Evolutionary conservation across 2,113 vertebrate species (phyloP).

Genomic region (Dryoscopus gambensis): DNA sequence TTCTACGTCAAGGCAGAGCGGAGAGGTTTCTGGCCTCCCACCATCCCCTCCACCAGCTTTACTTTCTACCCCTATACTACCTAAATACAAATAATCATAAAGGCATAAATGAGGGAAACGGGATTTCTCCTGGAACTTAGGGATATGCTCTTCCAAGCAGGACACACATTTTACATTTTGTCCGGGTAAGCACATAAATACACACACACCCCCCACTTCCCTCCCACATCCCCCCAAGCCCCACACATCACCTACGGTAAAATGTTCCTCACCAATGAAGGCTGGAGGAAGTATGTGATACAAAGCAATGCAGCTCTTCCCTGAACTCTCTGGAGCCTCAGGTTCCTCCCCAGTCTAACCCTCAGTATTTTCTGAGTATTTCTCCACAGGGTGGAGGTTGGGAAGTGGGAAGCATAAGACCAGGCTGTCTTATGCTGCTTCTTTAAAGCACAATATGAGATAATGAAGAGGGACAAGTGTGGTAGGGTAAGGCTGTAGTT

Average conservation of each 20-base stretch:
- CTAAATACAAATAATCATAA: background rate
- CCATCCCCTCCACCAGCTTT: background rate
- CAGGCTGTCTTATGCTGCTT: background rate
- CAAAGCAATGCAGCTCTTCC: background rate
- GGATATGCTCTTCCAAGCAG: background rate
- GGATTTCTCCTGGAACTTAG: background rate
- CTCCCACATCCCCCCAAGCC: no score
- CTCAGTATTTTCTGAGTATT: background rate
- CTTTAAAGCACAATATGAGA: background rate
- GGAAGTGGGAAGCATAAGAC: background rate
- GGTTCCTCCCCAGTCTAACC: background rate
- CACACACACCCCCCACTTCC: background rate
- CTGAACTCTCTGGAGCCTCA: background rate
- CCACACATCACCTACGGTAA: background rate
- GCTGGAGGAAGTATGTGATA: background rate
- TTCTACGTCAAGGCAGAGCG: background rate
- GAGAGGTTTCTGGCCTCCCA: background rate
- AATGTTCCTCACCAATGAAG: background rate
- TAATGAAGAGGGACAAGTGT: background rate
- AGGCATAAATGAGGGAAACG: background rate
- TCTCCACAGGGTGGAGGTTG: rapidly evolving
- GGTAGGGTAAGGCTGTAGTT: background rate
- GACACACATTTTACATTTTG: background rate
- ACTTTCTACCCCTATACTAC: background rate
- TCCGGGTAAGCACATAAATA: background rate